These are phyloP conservation scores for Ceratina japonica DNA, from an alignment of 1,140 invertebrate genomes.

Conservation along the genomic window DNA sequence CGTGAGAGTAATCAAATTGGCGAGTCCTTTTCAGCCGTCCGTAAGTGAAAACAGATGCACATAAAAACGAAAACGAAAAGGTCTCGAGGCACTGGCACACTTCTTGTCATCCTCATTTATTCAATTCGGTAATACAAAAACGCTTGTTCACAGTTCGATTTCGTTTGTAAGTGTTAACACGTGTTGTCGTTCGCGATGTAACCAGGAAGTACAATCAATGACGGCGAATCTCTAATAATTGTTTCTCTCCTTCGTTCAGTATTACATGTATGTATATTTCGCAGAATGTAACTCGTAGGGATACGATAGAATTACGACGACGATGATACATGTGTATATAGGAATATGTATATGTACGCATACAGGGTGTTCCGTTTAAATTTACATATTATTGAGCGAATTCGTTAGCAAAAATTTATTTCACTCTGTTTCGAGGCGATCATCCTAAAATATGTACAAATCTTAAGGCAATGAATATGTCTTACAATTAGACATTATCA, in stretches of 20 bases:
- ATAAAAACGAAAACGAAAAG: background rate
- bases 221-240: slow-evolving; percentile 13
- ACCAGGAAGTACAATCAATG: slow-evolving; percentile 13
- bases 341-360: background rate
- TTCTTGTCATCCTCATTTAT: slow-evolving; percentile 4
- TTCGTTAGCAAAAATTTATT: no score
- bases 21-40: slow-evolving; percentile 51
- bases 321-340: slow-evolving; percentile 12
- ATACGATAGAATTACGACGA: background rate
- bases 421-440: no score
- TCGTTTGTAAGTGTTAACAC: background rate
- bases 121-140: background rate
- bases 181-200: slow-evolving; percentile 17
- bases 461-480: background rate
- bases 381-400: no score
- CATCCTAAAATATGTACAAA: no score
- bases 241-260: background rate
- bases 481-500: background rate
- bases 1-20: slow-evolving; percentile 12
- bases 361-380: no score
- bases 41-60: slow-evolving; percentile 26
- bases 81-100: background rate
- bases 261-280: slow-evolving; percentile 11
- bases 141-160: background rate
- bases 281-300: slow-evolving; percentile 13